phyloP scores from a whole-genome alignment of 2,888 invertebrate species.

The Apodemia zela region DNA sequence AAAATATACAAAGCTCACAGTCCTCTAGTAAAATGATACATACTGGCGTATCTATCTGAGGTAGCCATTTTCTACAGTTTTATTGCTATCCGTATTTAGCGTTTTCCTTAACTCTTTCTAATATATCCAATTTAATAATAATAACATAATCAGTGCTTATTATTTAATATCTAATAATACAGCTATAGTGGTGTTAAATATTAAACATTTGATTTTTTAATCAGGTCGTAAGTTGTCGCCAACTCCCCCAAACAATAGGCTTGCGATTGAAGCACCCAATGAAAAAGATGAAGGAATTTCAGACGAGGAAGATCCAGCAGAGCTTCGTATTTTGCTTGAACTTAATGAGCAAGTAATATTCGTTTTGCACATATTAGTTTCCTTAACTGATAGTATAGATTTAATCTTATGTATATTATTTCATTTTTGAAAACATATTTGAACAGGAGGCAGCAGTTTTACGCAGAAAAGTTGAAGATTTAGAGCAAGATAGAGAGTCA shows the following conservation, averaged over 20 bases:
- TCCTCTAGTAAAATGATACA: slow-evolving; percentile 41
- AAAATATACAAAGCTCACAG: slow-evolving; percentile 40
- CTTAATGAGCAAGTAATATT: slow-evolving; percentile 87
- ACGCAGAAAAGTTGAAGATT: slow-evolving; percentile 90
- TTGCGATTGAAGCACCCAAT: slow-evolving; percentile 82
- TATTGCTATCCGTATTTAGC: slow-evolving; percentile 29
- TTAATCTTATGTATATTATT: not conserved
- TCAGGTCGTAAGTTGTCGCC: slow-evolving; percentile 86
- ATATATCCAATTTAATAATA: slow-evolving; percentile 21
- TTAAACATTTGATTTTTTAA: slow-evolving; percentile 32
- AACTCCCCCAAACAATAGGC: slow-evolving; percentile 82
- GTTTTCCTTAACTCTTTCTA: slow-evolving; percentile 16
- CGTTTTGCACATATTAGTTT: not conserved
- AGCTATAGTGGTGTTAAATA: slow-evolving; percentile 30
- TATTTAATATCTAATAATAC: slow-evolving; percentile 35
- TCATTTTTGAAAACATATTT: slow-evolving; percentile 4
- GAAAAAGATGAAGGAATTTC: slow-evolving; percentile 88
- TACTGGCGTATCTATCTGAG: slow-evolving; percentile 61
- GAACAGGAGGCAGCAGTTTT: slow-evolving; percentile 88
- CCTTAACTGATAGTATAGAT: not conserved
- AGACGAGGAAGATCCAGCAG: slow-evolving; percentile 90
- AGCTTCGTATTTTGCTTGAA: slow-evolving; percentile 91
- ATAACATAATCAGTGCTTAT: slow-evolving; percentile 30
- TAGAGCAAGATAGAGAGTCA: slow-evolving; percentile 89
- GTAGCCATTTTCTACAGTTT: slow-evolving; percentile 80